These are phyloP conservation scores for Marmota flaviventris DNA, from an alignment of 2,113 vertebrate genomes.

Conservation along the genomic window DNA sequence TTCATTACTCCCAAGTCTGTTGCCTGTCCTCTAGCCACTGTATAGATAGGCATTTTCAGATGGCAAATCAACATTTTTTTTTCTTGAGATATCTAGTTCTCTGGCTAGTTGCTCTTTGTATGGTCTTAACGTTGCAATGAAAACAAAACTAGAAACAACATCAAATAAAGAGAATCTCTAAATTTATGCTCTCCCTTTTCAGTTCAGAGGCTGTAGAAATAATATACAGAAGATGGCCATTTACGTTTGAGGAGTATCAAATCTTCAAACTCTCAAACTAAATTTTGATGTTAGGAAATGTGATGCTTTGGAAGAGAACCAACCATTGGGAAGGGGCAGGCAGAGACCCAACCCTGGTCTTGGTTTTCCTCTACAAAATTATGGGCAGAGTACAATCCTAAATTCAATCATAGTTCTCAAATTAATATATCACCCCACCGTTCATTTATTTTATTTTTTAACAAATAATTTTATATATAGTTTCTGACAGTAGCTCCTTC, in stretches of 20 bases:
- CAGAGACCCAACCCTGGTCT: neutral
- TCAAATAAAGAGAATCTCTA: neutral
- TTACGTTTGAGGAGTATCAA: neutral
- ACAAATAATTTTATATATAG: neutral
- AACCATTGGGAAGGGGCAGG: neutral
- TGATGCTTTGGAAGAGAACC: neutral
- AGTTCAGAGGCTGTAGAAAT: neutral
- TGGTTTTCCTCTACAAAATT: neutral
- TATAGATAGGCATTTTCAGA: neutral
- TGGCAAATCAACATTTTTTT: neutral
- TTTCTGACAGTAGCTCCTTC: neutral
- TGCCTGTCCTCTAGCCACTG: neutral
- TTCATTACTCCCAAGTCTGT: neutral
- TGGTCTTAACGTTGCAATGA: neutral
- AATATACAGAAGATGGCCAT: neutral
- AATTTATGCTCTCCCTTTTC: neutral
- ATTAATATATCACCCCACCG: neutral
- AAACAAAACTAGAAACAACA: conserved; percentile 20
- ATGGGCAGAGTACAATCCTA: neutral
- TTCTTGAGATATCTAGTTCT: neutral
- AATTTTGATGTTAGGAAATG: neutral
- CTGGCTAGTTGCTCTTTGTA: neutral
- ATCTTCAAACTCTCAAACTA: neutral
- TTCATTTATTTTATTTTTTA: neutral
- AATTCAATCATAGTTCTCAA: neutral